Evolutionary conservation across 2,888 invertebrate genomes (phyloP).

Genomic region (Odontocerum albicorne): DNA sequence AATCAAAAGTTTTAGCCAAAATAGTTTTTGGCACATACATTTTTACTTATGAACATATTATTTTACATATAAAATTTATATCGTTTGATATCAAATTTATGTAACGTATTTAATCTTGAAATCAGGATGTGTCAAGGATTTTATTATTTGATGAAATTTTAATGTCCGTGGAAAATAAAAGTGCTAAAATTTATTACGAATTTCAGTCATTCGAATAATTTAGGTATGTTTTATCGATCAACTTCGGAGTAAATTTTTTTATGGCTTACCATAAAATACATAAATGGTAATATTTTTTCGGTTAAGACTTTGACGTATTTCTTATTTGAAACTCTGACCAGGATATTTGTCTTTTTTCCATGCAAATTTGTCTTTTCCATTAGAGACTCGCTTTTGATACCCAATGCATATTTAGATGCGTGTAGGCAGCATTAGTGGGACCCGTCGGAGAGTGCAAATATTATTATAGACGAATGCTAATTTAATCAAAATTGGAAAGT

Average conservation of each 20-base stretch:
- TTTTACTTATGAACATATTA: not conserved
- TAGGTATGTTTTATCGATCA: no score
- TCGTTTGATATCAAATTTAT: not conserved
- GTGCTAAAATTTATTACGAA: not conserved
- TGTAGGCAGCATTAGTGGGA: slow-evolving; percentile 1
- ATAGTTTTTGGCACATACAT: not conserved
- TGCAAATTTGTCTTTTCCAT: not conserved
- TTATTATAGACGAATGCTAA: no score
- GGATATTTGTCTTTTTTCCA: not conserved
- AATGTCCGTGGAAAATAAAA: not conserved
- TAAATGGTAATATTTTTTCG: no score
- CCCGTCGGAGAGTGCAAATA: not conserved
- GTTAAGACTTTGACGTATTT: no score
- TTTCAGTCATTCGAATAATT: not conserved
- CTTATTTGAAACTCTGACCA: no score
- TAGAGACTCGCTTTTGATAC: not conserved
- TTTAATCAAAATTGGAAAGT: no score
- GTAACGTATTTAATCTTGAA: not conserved
- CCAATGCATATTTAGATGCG: not conserved
- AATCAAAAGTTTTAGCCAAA: not conserved
- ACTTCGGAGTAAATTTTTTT: no score
- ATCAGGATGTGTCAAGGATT: not conserved
- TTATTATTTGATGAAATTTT: not conserved
- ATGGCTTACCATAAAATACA: no score
- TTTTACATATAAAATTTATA: not conserved